Percentiles rank a stretch among this genome's conserved stretches.
phyloP scores from a whole-genome alignment of 2,113 vertebrate genomes.

The Eclectus roratus region DNA sequence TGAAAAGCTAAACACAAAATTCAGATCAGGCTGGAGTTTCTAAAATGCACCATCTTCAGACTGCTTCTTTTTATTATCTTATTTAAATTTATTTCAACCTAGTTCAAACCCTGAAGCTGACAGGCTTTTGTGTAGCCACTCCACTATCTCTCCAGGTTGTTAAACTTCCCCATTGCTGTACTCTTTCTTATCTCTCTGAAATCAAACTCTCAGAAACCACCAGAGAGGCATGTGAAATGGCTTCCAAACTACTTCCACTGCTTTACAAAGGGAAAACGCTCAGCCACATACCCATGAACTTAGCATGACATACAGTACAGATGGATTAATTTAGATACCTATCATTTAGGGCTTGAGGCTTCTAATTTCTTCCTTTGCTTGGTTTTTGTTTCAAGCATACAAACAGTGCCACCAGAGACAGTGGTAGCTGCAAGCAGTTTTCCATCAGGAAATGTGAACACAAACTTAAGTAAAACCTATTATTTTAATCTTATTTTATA shows the following conservation, averaged over 20 bases:
- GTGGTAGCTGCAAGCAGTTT: not conserved
- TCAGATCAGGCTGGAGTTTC: not conserved
- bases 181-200: not conserved
- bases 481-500: not conserved
- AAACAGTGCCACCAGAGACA: not conserved
- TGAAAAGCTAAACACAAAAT: not conserved
- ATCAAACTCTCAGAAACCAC: not conserved
- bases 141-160: not conserved
- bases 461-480: not conserved
- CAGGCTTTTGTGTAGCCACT: not conserved
- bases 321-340: not conserved
- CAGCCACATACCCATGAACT: not conserved
- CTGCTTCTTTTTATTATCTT: not conserved
- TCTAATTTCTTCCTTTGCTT: not conserved
- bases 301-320: not conserved
- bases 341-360: not conserved
- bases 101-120: not conserved
- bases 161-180: not conserved
- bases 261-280: not conserved
- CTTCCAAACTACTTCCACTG: not conserved
- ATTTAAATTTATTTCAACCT: not conserved
- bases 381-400: not conserved
- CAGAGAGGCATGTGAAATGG: not conserved
- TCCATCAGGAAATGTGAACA: not conserved
- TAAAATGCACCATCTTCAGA: not conserved